These are phyloP conservation scores for Pseudotriccus pelzelni DNA, from an alignment of 2,797 vertebrate genomes.

Conservation along the genomic window DNA sequence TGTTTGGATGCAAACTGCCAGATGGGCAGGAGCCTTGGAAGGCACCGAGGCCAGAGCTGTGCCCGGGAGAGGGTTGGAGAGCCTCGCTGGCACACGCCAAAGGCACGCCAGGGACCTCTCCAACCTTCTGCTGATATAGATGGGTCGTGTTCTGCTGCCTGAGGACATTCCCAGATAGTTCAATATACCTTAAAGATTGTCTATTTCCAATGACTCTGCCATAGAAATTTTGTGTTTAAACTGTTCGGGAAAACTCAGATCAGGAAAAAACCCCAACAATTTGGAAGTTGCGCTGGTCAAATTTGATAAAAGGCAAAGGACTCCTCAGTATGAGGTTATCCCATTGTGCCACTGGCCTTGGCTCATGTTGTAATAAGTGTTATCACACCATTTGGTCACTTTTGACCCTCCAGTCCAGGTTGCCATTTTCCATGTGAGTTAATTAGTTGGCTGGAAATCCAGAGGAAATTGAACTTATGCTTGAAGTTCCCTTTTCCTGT, in stretches of 20 bases:
- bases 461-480: neutral
- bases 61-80: neutral
- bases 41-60: rapidly evolving
- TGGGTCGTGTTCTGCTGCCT: neutral
- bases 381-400: neutral
- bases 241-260: neutral
- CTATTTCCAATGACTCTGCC: neutral
- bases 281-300: neutral
- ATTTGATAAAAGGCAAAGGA: neutral
- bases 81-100: neutral
- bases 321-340: neutral
- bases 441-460: neutral
- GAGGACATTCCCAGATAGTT: neutral
- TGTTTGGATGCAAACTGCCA: neutral
- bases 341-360: neutral
- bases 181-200: neutral
- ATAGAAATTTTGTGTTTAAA: neutral
- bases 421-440: neutral
- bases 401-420: neutral
- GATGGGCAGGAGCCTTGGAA: neutral
- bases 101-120: neutral
- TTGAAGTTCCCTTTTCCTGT: neutral
- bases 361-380: neutral
- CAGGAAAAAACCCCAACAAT: neutral
- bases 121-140: neutral